Base-by-base conservation (phyloP, 2,113 vertebrate species). In the Pseudopodoces humilis region DNA sequence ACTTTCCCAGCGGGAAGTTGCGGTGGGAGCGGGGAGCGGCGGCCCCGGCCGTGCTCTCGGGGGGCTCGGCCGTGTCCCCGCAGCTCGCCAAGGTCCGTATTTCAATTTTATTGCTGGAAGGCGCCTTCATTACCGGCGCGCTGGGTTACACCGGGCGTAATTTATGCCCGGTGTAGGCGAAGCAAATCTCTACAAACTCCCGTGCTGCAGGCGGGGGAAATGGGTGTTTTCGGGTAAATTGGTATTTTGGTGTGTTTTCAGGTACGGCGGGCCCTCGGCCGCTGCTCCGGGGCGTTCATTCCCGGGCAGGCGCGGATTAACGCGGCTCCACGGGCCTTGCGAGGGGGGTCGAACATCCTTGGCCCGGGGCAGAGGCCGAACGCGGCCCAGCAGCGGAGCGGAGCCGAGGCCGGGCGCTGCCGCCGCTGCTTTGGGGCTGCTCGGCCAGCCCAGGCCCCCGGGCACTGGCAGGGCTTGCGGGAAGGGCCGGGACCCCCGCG, bases 1-100 rank as follows among this genome's bases (percentile, higher is more conserved):
- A 95, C 86, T 92, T 97, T 92, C 55, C 63, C 72, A 17, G 80
- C 24, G 62, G 56, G 39, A 90, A 92, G 56, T 90, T 80, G 35
- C 43, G 49, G 6, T 5, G 59, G 55, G 67, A 59, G 41, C 19
- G 28, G 35, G 22, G 50, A 59, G 72, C 21, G 13, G 21, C 24
- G 28, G 81, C 21, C 43, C 44, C 33, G 28, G 30, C 43, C 44
- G n/a, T 43, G 65, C 62, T 50, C 68, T 28, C 8, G 74, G 60
- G 90, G 83, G 82, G 78, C 55, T 49, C 76, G 59, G 31, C 49
- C 41, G 63, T 39, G 31, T 55, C 60, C 82, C 70, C 86, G 55
- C 44, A 31, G 27, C 72, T 52, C 50, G 49, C 83, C 85, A 6
- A 50, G 47, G 19, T 18, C 67, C 64, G 2, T 18, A 44, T 67